phyloP scores from a whole-genome alignment of 2,888 invertebrate genomes.

The Gari tellinella region DNA sequence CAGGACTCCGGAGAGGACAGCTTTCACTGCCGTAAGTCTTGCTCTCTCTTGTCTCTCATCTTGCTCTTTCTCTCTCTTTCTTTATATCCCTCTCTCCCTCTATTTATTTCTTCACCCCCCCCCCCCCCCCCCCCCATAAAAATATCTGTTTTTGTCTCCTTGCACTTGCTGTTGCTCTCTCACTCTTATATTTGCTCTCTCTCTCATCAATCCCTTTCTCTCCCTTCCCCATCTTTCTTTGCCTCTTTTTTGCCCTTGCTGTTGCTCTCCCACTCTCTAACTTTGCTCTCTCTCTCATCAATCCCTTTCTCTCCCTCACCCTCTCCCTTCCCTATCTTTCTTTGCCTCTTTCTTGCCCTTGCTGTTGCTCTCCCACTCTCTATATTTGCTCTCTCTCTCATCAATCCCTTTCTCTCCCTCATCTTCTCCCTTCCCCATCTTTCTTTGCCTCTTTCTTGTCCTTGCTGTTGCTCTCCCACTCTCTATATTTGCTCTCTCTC shows the following conservation, averaged over 20 bases:
- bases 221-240: background rate
- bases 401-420: background rate
- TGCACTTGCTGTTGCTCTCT: background rate
- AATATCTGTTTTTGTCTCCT: background rate
- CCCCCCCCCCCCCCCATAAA: background rate
- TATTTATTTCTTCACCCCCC: background rate
- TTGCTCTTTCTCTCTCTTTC: background rate
- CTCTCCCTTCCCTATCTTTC: too few relatives aligned
- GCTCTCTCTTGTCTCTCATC: background rate
- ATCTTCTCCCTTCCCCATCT: slow-evolving; percentile 1
- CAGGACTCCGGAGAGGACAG: slow-evolving; percentile 66
- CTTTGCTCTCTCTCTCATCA: slow-evolving; percentile 1
- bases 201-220: background rate
- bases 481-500: background rate
- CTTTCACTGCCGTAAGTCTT: slow-evolving; percentile 69
- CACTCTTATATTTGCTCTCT: background rate
- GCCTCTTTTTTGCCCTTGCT: background rate
- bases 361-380: slow-evolving; percentile 1
- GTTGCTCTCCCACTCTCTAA: background rate
- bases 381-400: background rate
- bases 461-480: background rate
- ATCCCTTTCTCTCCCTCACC: too few relatives aligned
- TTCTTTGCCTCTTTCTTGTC: background rate
- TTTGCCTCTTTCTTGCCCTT: background rate
- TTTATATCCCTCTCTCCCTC: background rate